A percentile compares a stretch with the other conserved stretches of the same genome.
Conservation (phyloP, 2,113 vertebrate species). For the Clinocottus analis region DNA sequence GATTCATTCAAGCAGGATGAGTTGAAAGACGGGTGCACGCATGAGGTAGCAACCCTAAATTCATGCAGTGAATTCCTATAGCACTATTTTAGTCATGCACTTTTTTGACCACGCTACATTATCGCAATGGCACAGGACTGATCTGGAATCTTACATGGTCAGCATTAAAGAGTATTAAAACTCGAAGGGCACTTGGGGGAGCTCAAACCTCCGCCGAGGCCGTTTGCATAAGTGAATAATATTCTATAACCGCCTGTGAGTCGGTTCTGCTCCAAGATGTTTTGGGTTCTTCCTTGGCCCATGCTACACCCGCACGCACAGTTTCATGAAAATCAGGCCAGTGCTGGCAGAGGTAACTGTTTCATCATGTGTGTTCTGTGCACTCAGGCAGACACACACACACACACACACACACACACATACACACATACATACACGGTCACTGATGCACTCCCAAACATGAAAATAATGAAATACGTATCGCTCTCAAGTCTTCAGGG, state of each 20-base stretch:
- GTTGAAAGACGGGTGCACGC: neutral
- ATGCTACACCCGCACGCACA: neutral
- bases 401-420: conserved; percentile 1
- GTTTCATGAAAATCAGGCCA: neutral
- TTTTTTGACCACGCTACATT: neutral
- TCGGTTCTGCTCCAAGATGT: neutral
- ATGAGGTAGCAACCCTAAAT: neutral
- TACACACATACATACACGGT: neutral
- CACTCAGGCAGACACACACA: neutral
- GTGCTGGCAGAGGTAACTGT: neutral
- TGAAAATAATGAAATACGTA: conserved; percentile 33
- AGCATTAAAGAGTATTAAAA: neutral
- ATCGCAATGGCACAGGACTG: neutral
- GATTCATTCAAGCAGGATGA: neutral
- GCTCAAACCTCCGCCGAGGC: neutral
- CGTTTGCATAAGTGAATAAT: neutral
- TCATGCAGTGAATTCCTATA: neutral
- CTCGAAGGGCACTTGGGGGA: neutral
- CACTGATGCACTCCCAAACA: conserved; percentile 7
- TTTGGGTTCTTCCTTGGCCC: neutral
- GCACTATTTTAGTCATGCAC: neutral
- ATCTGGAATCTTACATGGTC: conserved; percentile 1
- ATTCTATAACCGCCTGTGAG: neutral
- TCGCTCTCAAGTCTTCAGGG: conserved; percentile 13
- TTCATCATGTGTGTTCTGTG: neutral